Conservation (phyloP, 2,797 vertebrate genomes). For the Poeciliopsis presidionis region DNA sequence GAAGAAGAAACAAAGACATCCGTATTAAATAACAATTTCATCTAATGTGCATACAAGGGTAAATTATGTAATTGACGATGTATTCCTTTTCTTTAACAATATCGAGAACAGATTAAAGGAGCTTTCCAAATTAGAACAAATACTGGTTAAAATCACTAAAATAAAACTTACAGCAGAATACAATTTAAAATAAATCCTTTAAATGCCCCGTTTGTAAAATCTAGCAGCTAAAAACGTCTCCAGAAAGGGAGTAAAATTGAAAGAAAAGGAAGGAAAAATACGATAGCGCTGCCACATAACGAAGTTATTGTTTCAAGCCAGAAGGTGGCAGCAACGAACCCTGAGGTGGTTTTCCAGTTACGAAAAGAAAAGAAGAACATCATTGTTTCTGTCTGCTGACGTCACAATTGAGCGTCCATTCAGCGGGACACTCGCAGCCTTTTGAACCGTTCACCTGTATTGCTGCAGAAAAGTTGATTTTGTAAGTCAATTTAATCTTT, state of each 20-base stretch:
- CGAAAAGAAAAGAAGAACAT: background rate
- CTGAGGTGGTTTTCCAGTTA: background rate
- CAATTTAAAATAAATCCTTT: background rate
- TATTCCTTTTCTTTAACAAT: background rate
- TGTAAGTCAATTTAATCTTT: fast-evolving
- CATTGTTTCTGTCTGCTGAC: constrained; percentile 22
- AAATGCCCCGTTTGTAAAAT: background rate
- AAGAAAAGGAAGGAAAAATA: background rate
- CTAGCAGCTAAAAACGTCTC: background rate
- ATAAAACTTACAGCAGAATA: background rate
- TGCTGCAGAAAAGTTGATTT: background rate
- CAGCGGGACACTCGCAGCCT: constrained; percentile 67
- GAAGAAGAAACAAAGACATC: background rate
- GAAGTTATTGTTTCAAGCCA: background rate
- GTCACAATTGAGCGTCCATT: constrained; percentile 77
- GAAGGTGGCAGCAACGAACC: background rate
- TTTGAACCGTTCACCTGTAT: constrained; percentile 42
- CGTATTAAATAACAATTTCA: background rate
- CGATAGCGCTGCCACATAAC: background rate
- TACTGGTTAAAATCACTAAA: background rate
- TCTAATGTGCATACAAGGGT: too few species aligned
- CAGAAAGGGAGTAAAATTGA: background rate
- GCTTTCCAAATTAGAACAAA: background rate
- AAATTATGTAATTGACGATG: background rate
- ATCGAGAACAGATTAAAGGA: background rate